Conservation (phyloP, 2,113 vertebrate genomes). For the Smithornis capensis region DNA sequence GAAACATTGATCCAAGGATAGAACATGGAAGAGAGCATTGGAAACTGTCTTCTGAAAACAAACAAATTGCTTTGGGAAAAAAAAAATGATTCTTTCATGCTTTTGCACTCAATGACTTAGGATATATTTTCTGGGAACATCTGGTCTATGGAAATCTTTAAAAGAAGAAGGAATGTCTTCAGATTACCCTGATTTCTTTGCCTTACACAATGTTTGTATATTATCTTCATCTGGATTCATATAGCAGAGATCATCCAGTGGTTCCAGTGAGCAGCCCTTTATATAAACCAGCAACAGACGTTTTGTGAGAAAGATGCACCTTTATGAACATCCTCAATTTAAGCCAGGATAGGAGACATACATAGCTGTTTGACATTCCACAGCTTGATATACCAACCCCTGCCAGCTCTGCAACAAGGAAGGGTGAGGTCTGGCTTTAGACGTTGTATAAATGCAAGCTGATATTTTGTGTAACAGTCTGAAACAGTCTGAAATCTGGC, state of each 20-base stretch:
- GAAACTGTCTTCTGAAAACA: neutral
- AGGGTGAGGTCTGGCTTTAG: conserved; percentile 13
- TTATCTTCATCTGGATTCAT: neutral
- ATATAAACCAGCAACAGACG: neutral
- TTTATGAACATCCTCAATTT: neutral
- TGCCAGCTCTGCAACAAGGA: conserved; percentile 29
- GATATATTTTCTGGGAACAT: neutral
- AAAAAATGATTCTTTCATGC: neutral
- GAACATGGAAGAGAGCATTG: neutral
- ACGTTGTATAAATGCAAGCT: neutral
- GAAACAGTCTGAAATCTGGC: conserved; percentile 33
- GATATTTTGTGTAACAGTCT: conserved; percentile 15
- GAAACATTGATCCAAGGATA: neutral
- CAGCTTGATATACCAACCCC: conserved; percentile 8
- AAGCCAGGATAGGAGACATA: neutral
- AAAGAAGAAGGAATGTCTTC: neutral
- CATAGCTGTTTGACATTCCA: neutral
- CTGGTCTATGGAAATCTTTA: neutral
- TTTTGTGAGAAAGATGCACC: neutral
- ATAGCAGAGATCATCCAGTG: neutral
- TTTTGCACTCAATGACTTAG: neutral
- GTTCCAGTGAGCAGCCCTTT: neutral
- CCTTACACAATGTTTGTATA: neutral
- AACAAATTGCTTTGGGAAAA: neutral
- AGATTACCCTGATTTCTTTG: neutral